Base-by-base conservation (phyloP, 1,140 invertebrate genomes). In the Lepidurus packardi region DNA sequence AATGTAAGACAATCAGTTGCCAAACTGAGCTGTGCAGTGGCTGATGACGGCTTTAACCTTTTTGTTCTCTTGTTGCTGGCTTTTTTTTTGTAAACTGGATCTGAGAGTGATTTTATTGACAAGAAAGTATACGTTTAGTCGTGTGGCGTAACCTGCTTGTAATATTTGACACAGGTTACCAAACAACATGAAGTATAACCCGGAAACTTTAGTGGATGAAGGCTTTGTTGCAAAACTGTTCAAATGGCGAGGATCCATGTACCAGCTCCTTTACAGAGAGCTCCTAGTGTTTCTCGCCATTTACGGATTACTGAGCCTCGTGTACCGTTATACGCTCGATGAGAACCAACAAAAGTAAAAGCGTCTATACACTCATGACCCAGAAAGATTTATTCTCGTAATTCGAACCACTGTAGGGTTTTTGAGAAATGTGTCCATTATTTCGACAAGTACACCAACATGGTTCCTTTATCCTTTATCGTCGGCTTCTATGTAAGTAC, bases 381-480 rank as follows among this genome's bases (percentile, higher is more conserved):
- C 13, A 65, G 21, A 13, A 65, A 65, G 13, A 34, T 34, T 34
- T 65, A 7, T 21, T 65, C 53, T 65, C 53, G 34, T 65, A 65
- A 65, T n/a, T 7, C 21, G 13, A 21, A 65, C 53, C 16, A 43
- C 24, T 83, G 41, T 84, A 91, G 90, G 81, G 82, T 87, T 73
- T 96, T 94, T 83, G 92, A 94, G 83, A 88, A 88, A 74, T 84
- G 94, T 24, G 90, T 92, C 0, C 87, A 88, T 73, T 94, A 94
- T 83, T 95, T 92, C 84, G 90, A 91, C 81, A 90, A 89, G 44
- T 93, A 93, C 84, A 90, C 90, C 78, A 90, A 91, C 81, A 87
- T 94, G 42, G 95, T 94, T 82, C 93, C 93, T 24, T 84, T 95
- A 74, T 93, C 92, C 13, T 94, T 95, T 84, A 93, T 96, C 24